Conservation (phyloP, 2,888 invertebrate species). For the Epinotia nisella region DNA sequence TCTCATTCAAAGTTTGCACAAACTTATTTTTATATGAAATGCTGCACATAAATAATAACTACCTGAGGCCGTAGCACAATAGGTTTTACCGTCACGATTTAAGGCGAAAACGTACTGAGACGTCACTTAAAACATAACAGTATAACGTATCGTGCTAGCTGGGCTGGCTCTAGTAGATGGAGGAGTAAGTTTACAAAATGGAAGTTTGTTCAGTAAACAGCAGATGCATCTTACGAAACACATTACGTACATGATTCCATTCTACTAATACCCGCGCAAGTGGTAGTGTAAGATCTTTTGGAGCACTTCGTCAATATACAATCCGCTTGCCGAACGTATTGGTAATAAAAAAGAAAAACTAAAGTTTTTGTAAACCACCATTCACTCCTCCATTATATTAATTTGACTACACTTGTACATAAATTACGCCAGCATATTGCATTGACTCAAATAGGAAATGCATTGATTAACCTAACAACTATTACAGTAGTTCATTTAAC, state of each 20-base stretch:
- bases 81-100: too few species aligned
- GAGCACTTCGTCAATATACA: not conserved
- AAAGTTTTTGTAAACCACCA: constrained; percentile 4
- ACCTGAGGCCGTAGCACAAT: too few species aligned
- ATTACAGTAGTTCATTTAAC: constrained; percentile 67
- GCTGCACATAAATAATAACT: constrained; percentile 26
- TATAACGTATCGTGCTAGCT: too few species aligned
- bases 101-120: too few species aligned
- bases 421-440: constrained; percentile 55
- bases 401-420: constrained; percentile 67
- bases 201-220: not conserved
- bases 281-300: not conserved
- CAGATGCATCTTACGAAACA: not conserved
- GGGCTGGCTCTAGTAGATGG: constrained; percentile 7
- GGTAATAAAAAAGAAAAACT: not conserved
- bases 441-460: constrained; percentile 55
- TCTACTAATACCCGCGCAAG: too few species aligned
- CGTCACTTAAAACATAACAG: too few species aligned
- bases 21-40: constrained; percentile 4
- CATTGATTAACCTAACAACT: constrained; percentile 61
- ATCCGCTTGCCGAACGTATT: not conserved
- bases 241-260: too few species aligned
- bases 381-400: constrained; percentile 11
- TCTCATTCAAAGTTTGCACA: not conserved
- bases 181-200: constrained; percentile 5